These are phyloP conservation scores for Orchestes rusci DNA, from an alignment of 2,888 invertebrate species.

Conservation along the genomic window DNA sequence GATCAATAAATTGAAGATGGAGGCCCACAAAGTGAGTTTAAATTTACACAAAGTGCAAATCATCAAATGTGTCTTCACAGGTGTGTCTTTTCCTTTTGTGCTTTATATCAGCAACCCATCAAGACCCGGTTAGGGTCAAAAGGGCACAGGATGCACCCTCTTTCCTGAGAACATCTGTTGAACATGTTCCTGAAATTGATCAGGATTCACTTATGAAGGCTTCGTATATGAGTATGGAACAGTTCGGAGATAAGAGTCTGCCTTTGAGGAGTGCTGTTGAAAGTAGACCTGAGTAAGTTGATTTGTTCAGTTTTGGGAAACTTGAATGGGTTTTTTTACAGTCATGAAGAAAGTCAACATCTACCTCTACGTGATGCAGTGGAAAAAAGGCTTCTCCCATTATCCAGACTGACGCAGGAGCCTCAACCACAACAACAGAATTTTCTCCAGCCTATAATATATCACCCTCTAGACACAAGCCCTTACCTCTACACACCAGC, in stretches of 20 bases:
- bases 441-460: no score
- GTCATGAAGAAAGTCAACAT: constrained; percentile 45
- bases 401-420: constrained; percentile 25
- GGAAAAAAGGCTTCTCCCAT: constrained; percentile 50
- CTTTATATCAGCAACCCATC: constrained; percentile 31
- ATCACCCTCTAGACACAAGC: no score
- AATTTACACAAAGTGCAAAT: neutral
- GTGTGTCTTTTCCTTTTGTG: constrained; percentile 30
- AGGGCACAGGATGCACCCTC: constrained; percentile 33
- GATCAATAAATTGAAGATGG: constrained; percentile 3
- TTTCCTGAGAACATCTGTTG: constrained; percentile 46
- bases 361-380: constrained; percentile 65
- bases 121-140: no score
- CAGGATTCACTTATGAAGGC: constrained; percentile 18
- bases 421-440: constrained; percentile 3
- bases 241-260: constrained; percentile 44
- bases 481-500: no score
- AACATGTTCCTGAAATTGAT: constrained; percentile 39
- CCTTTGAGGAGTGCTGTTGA: constrained; percentile 74
- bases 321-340: no score
- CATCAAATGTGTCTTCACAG: constrained; percentile 17
- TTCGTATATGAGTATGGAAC: constrained; percentile 31
- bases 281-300: constrained; percentile 52
- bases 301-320: constrained; percentile 2
- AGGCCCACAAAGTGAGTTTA: constrained; percentile 1